Evolutionary conservation across 2,888 invertebrate genomes (phyloP).

Genomic region (Balanococcus diminutus): DNA sequence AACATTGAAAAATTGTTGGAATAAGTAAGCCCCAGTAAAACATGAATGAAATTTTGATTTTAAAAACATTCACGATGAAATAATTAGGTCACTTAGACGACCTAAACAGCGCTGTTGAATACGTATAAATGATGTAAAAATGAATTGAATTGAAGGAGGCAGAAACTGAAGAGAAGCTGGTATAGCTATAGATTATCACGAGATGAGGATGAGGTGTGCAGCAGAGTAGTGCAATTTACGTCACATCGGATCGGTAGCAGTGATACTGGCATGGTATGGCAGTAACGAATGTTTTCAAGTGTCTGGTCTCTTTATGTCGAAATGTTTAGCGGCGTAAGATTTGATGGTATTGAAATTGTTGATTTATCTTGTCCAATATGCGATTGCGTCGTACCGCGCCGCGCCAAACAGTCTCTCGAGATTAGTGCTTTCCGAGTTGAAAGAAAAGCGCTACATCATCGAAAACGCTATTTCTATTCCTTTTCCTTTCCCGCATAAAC

Average conservation of each 20-base stretch:
- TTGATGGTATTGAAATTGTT: neutral
- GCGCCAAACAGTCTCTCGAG: neutral
- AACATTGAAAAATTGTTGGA: no score
- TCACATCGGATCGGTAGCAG: neutral
- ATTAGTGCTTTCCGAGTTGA: neutral
- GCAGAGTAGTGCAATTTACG: neutral
- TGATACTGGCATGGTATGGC: neutral
- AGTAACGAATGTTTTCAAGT: neutral
- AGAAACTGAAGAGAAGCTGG: no score
- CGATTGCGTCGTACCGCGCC: neutral
- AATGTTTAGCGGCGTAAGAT: neutral
- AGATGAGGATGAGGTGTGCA: no score
- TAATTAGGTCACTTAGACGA: no score
- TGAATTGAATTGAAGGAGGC: no score
- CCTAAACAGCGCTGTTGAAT: no score
- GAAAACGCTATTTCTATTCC: neutral
- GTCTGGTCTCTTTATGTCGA: constrained; percentile 7
- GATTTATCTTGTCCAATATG: neutral
- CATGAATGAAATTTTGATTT: no score
- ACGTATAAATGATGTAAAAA: no score
- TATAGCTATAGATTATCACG: no score
- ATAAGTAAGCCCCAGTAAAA: no score
- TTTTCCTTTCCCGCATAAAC: neutral
- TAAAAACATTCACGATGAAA: no score
- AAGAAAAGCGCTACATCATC: neutral